phyloP scores from a whole-genome alignment of 2,888 invertebrate species.

The Campoplex capitator region DNA sequence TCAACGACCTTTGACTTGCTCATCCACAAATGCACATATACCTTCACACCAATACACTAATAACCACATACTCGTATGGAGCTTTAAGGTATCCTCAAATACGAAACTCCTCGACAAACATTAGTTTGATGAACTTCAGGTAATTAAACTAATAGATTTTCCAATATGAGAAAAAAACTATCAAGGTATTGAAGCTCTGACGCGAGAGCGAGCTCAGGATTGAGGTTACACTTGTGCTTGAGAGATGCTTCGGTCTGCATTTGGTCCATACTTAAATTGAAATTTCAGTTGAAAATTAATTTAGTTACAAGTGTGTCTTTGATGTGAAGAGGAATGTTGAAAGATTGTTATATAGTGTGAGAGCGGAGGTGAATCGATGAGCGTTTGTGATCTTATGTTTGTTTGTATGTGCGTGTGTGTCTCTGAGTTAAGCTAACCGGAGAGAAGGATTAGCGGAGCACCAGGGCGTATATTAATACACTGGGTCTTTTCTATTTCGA shows the following conservation, averaged over 20 bases:
- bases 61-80: not conserved
- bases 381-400: not conserved
- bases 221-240: not conserved
- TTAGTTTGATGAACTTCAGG: not conserved
- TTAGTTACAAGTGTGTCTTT: not conserved
- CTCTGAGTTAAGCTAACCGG: not conserved
- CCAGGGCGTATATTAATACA: constrained; percentile 76
- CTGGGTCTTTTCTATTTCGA: constrained; percentile 73
- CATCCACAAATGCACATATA: not conserved
- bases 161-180: not conserved
- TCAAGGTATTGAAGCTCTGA: not conserved
- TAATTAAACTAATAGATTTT: not conserved
- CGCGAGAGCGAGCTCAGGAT: not conserved
- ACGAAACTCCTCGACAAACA: constrained; percentile 2
- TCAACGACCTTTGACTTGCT: constrained; percentile 1
- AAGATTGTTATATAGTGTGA: not conserved
- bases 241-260: not conserved
- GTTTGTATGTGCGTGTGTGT: constrained; percentile 1
- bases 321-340: not conserved
- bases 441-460: constrained; percentile 28
- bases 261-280: not conserved
- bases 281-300: not conserved
- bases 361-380: not conserved
- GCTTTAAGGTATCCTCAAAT: constrained; percentile 7
- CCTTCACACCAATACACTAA: not conserved